Conservation (phyloP, 2,113 vertebrate species). For the Hassar affinis region DNA sequence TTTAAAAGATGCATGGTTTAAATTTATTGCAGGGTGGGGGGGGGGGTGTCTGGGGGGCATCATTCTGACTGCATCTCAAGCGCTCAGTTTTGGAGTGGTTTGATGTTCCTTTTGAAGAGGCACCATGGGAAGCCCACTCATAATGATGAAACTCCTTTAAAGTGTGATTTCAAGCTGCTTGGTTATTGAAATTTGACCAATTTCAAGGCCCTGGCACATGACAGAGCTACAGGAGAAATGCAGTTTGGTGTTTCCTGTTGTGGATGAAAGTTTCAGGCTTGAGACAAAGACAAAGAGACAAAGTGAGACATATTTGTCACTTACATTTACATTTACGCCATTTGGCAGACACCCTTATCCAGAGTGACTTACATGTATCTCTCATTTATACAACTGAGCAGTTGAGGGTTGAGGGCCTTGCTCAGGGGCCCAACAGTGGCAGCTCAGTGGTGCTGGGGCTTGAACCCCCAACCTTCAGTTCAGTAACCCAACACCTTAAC, state of each 20-base stretch:
- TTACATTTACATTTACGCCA: too few relatives aligned
- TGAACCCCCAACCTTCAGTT: too few relatives aligned
- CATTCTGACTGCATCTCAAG: constrained; percentile 34
- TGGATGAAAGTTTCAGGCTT: background rate
- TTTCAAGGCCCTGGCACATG: constrained; percentile 12
- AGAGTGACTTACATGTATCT: too few relatives aligned
- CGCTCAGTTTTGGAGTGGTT: constrained; percentile 41
- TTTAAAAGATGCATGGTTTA: background rate
- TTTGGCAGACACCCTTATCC: too few relatives aligned
- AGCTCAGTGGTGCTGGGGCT: too few relatives aligned
- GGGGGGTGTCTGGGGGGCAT: too few relatives aligned
- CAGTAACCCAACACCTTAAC: too few relatives aligned
- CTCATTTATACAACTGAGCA: too few relatives aligned
- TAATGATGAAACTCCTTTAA: constrained; percentile 51
- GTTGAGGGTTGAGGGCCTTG: too few relatives aligned
- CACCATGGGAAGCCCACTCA: constrained; percentile 37
- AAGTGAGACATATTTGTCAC: too few relatives aligned
- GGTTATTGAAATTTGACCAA: constrained; percentile 44
- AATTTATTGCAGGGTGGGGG: background rate
- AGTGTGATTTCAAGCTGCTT: constrained; percentile 43
- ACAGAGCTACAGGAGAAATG: background rate
- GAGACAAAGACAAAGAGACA: too few relatives aligned
- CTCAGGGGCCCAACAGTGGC: too few relatives aligned
- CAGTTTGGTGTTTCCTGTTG: constrained; percentile 7
- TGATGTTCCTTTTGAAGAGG: constrained; percentile 48